Evolutionary conservation across 92 coral and sea anemone genomes (phyloP), one percentile per base, ranked within the genome.

Genomic region (Palythoa grandiflora): DNA sequence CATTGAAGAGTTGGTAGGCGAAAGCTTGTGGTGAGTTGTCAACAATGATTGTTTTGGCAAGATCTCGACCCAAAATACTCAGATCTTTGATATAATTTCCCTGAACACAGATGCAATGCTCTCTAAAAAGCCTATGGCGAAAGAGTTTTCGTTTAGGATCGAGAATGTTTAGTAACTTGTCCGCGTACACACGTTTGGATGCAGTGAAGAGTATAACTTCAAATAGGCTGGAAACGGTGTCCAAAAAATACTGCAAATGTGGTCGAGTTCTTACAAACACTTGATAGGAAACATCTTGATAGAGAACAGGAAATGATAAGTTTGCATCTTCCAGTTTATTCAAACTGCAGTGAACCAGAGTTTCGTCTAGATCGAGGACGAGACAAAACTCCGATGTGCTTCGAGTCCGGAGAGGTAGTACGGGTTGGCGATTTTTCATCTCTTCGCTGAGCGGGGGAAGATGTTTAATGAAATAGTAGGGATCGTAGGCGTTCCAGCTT

Each of bases 1-100:
- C 99, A 89, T 97, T 97, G 86, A 94, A 97, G 88, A 97, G 92
- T 38, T 97, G 99, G 89, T 97, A 97, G 72, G 98, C 99, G 89
- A 97, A 97, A 19, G 99, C 99, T 92, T 97, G 99, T 19, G 99
- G 99, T 19, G 99, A 97, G 90, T 97, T 97, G 91, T 97, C 99
- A 19, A 97, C 99, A 78, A 97, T 97, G 94, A 97, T 97, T 9
- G 99, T 97, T 71, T 97, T 97, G n/a, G 99, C 81, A 77, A 97
- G 91, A 90, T 97, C 99, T 89, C 99, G 89, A 52, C 99, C 99
- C 83, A 97, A 92, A 79, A 97, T 97, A 73, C 92, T 97, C 89
- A 97, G 78, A 89, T 97, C 99, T 89, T 97, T 97, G 87, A 97
- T 96, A 76, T 97, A 97, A 86, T 97, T 97, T 72, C 99, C 99